These are phyloP conservation scores for Volucella bombylans DNA, from an alignment of 2,888 invertebrate genomes.

Conservation along the genomic window DNA sequence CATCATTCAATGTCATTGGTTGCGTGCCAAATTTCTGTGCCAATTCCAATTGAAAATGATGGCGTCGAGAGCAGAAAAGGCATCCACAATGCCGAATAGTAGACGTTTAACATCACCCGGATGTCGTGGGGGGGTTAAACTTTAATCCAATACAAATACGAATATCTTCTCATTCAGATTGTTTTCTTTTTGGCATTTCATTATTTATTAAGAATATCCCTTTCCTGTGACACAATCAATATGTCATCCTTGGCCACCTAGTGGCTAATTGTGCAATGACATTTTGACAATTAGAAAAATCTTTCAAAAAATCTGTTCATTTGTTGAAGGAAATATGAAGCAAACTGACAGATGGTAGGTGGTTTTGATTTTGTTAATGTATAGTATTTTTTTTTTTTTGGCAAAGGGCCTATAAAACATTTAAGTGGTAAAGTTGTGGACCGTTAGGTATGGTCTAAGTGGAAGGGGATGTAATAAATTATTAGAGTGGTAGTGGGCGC, in stretches of 20 bases:
- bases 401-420: conserved; percentile 27
- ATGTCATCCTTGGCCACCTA: conserved; percentile 19
- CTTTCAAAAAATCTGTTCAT: conserved; percentile 10
- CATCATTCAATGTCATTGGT: conserved; percentile 73
- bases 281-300: conserved; percentile 51
- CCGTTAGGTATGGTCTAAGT: not conserved
- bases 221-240: conserved; percentile 41
- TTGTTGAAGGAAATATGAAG: conserved; percentile 16
- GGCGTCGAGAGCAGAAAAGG: conserved; percentile 38
- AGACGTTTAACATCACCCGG: conserved; percentile 38
- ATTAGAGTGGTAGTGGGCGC: conserved; percentile 3
- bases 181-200: not conserved
- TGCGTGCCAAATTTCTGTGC: conserved; percentile 61
- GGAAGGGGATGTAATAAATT: conserved; percentile 14
- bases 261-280: conserved; percentile 39
- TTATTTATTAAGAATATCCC: conserved; percentile 7
- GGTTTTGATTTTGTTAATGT: not conserved
- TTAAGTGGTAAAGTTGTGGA: conserved; percentile 28
- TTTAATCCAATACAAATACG: conserved; percentile 1
- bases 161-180: not conserved
- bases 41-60: conserved; percentile 47
- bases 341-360: not conserved
- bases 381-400: not conserved
- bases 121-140: conserved; percentile 35
- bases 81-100: conserved; percentile 4